A percentile compares a stretch with the other conserved stretches of the same genome.
Evolutionary conservation across 1,140 invertebrate genomes (phyloP).

Genomic region (Drosophila repleta): DNA sequence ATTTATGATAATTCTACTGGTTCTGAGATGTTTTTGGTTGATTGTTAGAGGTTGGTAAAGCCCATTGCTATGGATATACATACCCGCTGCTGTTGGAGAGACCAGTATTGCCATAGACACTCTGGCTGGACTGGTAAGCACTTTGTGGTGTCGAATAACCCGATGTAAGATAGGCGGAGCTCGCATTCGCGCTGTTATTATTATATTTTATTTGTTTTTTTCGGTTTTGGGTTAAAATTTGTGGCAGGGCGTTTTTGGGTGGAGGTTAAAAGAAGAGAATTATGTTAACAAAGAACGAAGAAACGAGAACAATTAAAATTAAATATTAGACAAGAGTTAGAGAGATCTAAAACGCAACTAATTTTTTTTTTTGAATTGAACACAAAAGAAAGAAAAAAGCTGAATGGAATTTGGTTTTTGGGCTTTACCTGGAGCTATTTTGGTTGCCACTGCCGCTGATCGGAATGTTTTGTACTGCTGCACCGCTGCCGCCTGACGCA

Average conservation of each 20-base stretch:
- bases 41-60: conserved; percentile 4
- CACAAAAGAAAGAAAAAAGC: conserved; percentile 1
- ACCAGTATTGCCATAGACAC: conserved; percentile 83
- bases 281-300: conserved; percentile 34
- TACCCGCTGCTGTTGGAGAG: conserved; percentile 83
- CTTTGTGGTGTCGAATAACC: conserved; percentile 82
- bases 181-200: conserved; percentile 80
- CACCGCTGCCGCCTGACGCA: conserved; percentile 49
- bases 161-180: conserved; percentile 82
- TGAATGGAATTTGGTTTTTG: not conserved
- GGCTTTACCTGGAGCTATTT: conserved; percentile 72
- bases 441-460: conserved; percentile 75
- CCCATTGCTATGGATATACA: conserved; percentile 38
- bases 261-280: conserved; percentile 34
- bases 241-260: not conserved
- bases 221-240: not conserved
- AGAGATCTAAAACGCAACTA: not conserved
- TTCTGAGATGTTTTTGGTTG: not conserved
- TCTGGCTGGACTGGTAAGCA: conserved; percentile 84
- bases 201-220: conserved; percentile 20
- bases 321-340: conserved; percentile 20
- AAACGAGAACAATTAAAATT: not conserved
- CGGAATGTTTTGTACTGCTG: conserved; percentile 82
- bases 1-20: too few relatives aligned
- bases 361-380: not conserved